Percentiles rank a stretch among this genome's conserved stretches.
These are phyloP conservation scores for Isoperla grammatica DNA, from an alignment of 2,888 invertebrate genomes.

Conservation along the genomic window DNA sequence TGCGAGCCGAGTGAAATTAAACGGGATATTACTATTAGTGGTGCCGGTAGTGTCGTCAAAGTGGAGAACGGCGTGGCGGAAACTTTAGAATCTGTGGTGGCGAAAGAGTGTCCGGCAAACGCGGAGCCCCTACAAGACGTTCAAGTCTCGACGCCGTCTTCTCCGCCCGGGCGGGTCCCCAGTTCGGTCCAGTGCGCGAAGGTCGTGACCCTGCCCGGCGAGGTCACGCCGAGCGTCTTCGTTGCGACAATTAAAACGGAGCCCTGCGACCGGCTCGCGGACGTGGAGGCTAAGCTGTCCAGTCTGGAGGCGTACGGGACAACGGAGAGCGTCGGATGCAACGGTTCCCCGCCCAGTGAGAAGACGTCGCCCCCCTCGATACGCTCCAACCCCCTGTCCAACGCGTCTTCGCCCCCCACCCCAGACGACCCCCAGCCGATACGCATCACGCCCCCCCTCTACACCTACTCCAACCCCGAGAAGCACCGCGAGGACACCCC, in stretches of 20 bases:
- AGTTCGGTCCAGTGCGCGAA: too few relatives aligned
- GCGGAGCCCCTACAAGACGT: background rate
- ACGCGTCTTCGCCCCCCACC: constrained; percentile 31
- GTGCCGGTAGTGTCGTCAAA: background rate
- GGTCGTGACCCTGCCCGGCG: background rate
- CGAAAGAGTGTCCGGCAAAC: background rate
- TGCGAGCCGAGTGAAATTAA: background rate
- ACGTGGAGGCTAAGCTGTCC: too few relatives aligned
- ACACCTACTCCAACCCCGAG: constrained; percentile 71
- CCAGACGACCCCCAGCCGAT: constrained; percentile 58
- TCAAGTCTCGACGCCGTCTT: background rate
- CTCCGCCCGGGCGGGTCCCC: background rate
- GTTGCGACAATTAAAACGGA: background rate
- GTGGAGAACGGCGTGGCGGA: background rate
- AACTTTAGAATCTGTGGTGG: background rate
- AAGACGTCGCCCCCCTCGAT: background rate
- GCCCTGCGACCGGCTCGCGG: background rate
- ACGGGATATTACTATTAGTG: too few relatives aligned
- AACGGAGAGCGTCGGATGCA: background rate
- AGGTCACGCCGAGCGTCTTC: background rate
- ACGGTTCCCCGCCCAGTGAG: background rate
- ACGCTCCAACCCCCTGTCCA: background rate
- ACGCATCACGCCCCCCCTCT: constrained; percentile 65
- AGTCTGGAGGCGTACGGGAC: background rate
- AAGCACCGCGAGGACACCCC: constrained; percentile 51